A percentile compares a stretch with the other conserved stretches of the same genome.
Conservation (phyloP, 2,113 vertebrate genomes). For the Rhineura floridana region DNA sequence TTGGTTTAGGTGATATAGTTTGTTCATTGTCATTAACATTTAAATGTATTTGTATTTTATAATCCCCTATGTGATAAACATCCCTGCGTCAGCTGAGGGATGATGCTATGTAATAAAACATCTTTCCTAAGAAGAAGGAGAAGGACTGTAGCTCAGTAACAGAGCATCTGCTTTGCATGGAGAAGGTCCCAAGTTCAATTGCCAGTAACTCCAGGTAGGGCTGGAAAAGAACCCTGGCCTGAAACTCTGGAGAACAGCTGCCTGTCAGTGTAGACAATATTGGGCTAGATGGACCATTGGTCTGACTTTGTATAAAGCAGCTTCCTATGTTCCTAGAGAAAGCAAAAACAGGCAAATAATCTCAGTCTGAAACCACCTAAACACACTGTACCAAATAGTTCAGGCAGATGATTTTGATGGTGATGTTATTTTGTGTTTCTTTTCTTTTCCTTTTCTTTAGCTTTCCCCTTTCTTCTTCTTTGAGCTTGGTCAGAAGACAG, state of each 20-base stretch:
- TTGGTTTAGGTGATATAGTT: constrained; percentile 54
- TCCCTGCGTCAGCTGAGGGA: constrained; percentile 41
- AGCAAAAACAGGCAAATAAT: neutral
- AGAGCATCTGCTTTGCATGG: too few species aligned
- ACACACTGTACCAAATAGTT: constrained; percentile 24
- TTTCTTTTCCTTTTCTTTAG: neutral
- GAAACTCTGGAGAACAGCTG: too few species aligned
- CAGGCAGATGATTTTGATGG: neutral
- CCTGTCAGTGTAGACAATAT: too few species aligned
- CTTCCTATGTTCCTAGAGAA: neutral
- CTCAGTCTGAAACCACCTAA: constrained; percentile 32
- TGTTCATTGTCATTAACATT: constrained; percentile 36
- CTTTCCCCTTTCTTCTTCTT: neutral
- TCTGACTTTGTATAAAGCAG: too few species aligned
- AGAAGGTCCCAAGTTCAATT: too few species aligned
- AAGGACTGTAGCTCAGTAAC: too few species aligned
- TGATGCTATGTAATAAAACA: neutral
- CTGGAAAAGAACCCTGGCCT: too few species aligned
- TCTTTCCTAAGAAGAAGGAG: too few species aligned
- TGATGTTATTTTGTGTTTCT: neutral
- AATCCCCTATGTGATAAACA: neutral
- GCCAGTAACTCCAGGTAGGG: too few species aligned
- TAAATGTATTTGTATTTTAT: constrained; percentile 46
- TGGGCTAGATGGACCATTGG: too few species aligned
- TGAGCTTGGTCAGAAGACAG: neutral